phyloP scores from a whole-genome alignment of 1,140 invertebrate genomes.

The Ephestia elutella region DNA sequence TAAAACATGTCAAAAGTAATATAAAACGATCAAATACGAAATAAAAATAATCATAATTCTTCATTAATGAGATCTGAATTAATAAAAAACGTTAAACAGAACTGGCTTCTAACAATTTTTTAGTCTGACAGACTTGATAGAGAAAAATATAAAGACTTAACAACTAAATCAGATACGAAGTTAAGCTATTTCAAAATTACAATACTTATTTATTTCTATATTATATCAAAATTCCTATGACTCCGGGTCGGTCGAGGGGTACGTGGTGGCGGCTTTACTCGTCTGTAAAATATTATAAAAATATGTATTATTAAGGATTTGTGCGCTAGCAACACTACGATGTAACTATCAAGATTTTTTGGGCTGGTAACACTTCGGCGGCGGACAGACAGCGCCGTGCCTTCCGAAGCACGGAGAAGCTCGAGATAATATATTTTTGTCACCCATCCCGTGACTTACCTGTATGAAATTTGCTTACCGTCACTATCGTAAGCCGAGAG shows the following conservation, averaged over 20 bases:
- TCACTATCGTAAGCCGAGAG: too few species aligned
- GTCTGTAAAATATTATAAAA: conserved; percentile 41
- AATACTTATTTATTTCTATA: conserved; percentile 13
- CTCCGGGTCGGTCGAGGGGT: conserved; percentile 50
- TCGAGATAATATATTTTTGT: too few species aligned
- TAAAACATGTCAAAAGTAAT: conserved; percentile 2
- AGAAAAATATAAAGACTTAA: conserved; percentile 10
- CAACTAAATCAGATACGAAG: conserved; percentile 4
- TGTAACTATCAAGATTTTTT: too few species aligned
- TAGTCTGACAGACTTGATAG: neutral
- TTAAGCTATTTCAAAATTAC: conserved; percentile 9
- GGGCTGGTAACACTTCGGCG: too few species aligned
- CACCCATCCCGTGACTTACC: too few species aligned
- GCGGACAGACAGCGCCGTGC: too few species aligned
- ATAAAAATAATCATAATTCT: neutral
- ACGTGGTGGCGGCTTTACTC: conserved; percentile 54
- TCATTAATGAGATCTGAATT: conserved; percentile 16
- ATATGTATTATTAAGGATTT: neutral
- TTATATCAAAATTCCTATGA: conserved; percentile 27
- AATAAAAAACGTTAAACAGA: conserved; percentile 16
- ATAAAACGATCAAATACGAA: conserved; percentile 7
- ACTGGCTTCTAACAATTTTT: conserved; percentile 12
- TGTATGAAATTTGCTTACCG: too few species aligned
- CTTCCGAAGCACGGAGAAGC: too few species aligned
- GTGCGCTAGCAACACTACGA: too few species aligned